phyloP scores from a whole-genome alignment of 2,888 invertebrate species.

The Hipparchia sbordonii region DNA sequence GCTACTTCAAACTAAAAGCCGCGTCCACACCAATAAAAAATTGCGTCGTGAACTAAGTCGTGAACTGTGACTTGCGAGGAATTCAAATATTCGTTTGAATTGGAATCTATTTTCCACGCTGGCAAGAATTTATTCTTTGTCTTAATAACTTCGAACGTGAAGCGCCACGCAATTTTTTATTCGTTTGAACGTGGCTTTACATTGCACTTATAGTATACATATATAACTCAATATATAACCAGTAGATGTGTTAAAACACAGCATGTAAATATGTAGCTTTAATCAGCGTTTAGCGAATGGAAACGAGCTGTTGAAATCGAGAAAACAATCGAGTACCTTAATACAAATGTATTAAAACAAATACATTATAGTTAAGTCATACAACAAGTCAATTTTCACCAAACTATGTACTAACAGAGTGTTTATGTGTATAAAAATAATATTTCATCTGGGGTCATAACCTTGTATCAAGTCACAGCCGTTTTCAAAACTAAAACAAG shows the following conservation, averaged over 20 bases:
- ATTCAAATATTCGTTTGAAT: not conserved
- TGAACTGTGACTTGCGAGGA: too few relatives aligned
- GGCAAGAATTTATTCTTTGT: too few relatives aligned
- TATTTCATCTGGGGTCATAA: conserved; percentile 44
- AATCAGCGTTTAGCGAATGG: conserved; percentile 23
- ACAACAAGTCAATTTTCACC: conserved; percentile 49
- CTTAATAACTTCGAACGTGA: not conserved
- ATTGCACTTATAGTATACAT: conserved; percentile 32
- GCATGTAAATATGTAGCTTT: conserved; percentile 51
- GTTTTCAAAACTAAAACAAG: too few relatives aligned
- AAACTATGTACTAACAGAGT: conserved; percentile 43
- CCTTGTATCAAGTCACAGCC: conserved; percentile 29
- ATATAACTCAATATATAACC: conserved; percentile 18
- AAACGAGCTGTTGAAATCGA: conserved; percentile 24
- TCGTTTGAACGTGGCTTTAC: conserved; percentile 1
- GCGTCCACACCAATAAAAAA: not conserved
- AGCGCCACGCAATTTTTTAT: not conserved
- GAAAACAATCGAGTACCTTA: conserved; percentile 32
- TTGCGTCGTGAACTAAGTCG: too few relatives aligned
- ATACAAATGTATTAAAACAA: conserved; percentile 31
- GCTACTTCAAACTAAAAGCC: conserved; percentile 16
- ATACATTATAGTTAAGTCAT: conserved; percentile 40
- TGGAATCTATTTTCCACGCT: not conserved
- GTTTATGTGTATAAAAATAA: conserved; percentile 30
- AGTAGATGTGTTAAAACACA: conserved; percentile 39